phyloP scores from a whole-genome alignment of 2,113 vertebrate species.

The Nesogale talazaci region DNA sequence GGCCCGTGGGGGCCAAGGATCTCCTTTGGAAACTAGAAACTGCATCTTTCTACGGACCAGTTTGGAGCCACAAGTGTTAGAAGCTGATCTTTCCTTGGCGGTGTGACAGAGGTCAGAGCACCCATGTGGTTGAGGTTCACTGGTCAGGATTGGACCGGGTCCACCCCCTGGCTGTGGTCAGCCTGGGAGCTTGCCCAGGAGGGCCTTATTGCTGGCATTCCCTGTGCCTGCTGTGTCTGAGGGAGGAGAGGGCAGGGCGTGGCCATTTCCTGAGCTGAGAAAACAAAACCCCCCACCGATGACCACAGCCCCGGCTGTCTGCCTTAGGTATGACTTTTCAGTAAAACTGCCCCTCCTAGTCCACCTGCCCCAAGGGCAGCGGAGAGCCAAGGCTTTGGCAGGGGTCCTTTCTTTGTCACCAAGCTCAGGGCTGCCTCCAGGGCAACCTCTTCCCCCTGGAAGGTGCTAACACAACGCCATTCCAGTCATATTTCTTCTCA shows the following conservation, averaged over 20 bases:
- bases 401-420: rapidly evolving
- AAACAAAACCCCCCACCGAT: not conserved
- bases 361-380: not conserved
- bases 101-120: not conserved
- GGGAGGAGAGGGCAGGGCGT: not conserved
- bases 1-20: not conserved
- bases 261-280: conserved; percentile 58
- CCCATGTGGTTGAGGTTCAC: not conserved
- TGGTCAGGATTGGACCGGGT: not conserved
- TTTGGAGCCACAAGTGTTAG: not conserved
- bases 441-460: not conserved
- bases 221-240: not conserved
- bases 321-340: not conserved
- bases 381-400: not conserved
- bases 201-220: not conserved
- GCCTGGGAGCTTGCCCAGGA: not conserved
- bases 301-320: not conserved
- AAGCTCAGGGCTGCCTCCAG: not conserved
- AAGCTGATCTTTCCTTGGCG: not conserved
- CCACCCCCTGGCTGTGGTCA: not conserved
- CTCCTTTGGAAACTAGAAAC: not conserved
- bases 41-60: not conserved
- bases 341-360: not conserved
- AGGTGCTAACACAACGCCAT: not conserved
- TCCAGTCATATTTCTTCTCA: not conserved